phyloP scores from a whole-genome alignment of 2,888 invertebrate species.

The Cremastinae sp. region DNA sequence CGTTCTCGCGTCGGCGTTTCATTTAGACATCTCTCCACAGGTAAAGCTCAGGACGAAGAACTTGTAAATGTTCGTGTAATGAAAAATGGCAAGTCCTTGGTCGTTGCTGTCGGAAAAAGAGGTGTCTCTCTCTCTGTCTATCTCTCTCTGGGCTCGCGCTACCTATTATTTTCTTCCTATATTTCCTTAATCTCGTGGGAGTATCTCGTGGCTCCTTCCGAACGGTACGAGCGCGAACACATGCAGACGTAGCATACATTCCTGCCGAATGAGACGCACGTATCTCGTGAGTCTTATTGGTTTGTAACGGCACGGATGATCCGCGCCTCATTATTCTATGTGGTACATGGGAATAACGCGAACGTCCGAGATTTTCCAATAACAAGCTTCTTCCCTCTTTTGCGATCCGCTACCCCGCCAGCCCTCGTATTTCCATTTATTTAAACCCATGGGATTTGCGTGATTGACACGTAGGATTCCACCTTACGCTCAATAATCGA shows the following conservation, averaged over 20 bases:
- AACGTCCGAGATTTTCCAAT: conserved; percentile 56
- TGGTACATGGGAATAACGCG: conserved; percentile 64
- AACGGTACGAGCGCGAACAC: conserved; percentile 1
- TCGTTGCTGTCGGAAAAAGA: no score
- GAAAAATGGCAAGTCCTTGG: conserved; percentile 1
- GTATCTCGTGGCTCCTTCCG: conserved; percentile 24
- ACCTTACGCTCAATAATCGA: not conserved
- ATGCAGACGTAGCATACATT: no score
- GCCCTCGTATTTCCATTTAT: no score
- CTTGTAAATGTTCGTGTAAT: conserved; percentile 32
- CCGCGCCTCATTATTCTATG: conserved; percentile 63
- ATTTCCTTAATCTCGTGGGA: conserved; percentile 32
- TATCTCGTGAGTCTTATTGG: conserved; percentile 58
- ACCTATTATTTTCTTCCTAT: conserved; percentile 36
- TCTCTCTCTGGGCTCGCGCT: not conserved
- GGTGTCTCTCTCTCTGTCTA: not conserved
- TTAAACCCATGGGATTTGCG: conserved; percentile 10
- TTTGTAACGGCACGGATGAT: conserved; percentile 63
- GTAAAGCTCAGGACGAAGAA: not conserved
- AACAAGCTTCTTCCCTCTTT: conserved; percentile 38
- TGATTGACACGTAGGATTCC: conserved; percentile 23
- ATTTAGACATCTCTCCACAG: not conserved
- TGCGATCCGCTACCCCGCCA: not conserved
- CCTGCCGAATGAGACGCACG: conserved; percentile 47
- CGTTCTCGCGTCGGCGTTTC: not conserved